Evolutionary conservation across 1,140 invertebrate genomes (phyloP).

Genomic region (Chironomus striatipennis): DNA sequence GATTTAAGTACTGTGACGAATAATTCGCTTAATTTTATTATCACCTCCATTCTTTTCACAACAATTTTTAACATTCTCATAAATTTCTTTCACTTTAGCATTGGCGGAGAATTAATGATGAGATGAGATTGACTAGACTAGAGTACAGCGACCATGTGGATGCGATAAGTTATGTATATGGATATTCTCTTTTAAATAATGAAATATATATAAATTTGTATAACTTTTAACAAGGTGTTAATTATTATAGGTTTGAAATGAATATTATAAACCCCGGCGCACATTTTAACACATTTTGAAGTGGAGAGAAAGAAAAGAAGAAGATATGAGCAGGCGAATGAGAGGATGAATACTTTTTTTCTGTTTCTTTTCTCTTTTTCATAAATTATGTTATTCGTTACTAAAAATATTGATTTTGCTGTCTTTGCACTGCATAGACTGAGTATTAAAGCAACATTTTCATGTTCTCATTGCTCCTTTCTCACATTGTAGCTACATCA

Average conservation of each 20-base stretch:
- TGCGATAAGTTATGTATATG: no score
- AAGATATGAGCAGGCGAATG: background rate
- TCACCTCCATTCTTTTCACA: background rate
- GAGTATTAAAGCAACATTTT: no score
- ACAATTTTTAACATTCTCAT: background rate
- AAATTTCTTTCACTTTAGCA: no score
- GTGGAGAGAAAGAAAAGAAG: background rate
- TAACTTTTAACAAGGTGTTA: background rate
- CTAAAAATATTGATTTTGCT: slow-evolving; percentile 14
- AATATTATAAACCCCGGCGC: background rate
- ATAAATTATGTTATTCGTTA: slow-evolving; percentile 3
- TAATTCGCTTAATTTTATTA: slow-evolving; percentile 23
- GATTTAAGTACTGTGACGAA: slow-evolving; percentile 10
- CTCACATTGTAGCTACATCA: no score
- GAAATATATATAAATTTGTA: background rate
- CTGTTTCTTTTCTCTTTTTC: background rate
- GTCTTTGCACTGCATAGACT: no score
- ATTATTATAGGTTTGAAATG: slow-evolving; percentile 1
- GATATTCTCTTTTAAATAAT: no score
- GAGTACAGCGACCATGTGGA: no score
- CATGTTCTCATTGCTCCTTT: no score
- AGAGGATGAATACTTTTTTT: background rate
- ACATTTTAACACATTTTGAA: background rate
- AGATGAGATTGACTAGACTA: no score
- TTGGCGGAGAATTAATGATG: no score